Evolutionary conservation across 2,888 invertebrate genomes (phyloP).

Genomic region (Agrenia bidenticulata): DNA sequence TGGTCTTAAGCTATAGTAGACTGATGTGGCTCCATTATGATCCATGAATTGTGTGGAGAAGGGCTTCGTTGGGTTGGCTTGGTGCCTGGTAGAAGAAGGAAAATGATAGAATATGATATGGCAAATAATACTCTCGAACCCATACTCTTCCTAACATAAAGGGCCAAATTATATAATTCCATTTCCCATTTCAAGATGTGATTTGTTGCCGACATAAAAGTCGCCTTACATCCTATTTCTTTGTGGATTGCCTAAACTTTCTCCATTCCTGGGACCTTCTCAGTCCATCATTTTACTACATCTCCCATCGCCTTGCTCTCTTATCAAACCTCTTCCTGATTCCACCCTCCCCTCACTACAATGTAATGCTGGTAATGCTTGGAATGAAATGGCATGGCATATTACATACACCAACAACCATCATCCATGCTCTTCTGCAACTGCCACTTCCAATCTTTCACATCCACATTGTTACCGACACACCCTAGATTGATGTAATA

Average conservation of each 20-base stretch:
- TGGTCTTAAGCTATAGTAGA: not conserved
- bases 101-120: conserved; percentile 52
- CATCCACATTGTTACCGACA: conserved; percentile 26
- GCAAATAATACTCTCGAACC: conserved; percentile 1
- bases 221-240: conserved; percentile 54
- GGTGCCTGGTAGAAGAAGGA: conserved; percentile 36
- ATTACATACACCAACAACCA: too few relatives aligned
- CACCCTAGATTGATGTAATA: too few relatives aligned
- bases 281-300: conserved; percentile 53
- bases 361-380: too few relatives aligned
- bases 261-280: conserved; percentile 53
- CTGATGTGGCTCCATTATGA: conserved; percentile 38
- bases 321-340: conserved; percentile 25
- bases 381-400: too few relatives aligned
- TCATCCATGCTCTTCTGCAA: not conserved
- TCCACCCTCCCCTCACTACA: conserved; percentile 1
- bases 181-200: conserved; percentile 53
- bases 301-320: conserved; percentile 37
- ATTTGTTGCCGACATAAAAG: conserved; percentile 54
- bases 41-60: conserved; percentile 23
- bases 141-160: conserved; percentile 48
- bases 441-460: conserved; percentile 28
- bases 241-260: conserved; percentile 54
- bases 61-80: conserved; percentile 37
- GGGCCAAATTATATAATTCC: conserved; percentile 54